Base-by-base conservation (phyloP, 2,888 invertebrate species). In the Phasia obesa region DNA sequence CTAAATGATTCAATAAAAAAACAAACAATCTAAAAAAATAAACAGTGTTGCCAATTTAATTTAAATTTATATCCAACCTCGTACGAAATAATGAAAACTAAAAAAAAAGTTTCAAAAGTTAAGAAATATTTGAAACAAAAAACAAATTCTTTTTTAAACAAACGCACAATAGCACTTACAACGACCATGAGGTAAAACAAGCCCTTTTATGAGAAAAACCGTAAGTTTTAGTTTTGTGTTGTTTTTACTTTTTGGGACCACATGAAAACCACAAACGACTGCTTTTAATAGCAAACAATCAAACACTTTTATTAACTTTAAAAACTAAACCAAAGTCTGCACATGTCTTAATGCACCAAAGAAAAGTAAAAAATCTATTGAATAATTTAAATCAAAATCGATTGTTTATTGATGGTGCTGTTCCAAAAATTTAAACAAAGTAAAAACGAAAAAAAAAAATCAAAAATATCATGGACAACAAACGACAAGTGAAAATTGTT, bases 321-420 rank as follows among this genome's bases (percentile, higher is more conserved):
- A 35, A n/a, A 35, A 35, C 35, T 11, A 11, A 35, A 31, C 5
- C 5, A 2, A 31, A 31, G 31, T 47, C 42, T 42, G 67, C 65
- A 74, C 53, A 69, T 74, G 67, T 38, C 64, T 51, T 21, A 19
- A 27, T 71, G 2, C 23, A 67, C 7, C 17, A 23, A 59, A 38
- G 25, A 42, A 49, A 35, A 35, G 11, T 31, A 31, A 31, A 31
- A 27, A 47, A 35, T 35, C 23, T 62, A 53, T 53, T 76, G 27
- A 76, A 76, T 81, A 44, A 35, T 59, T 76, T 65, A 60, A 75
- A 81, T 65, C 64, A 81, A 81, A 81, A 81, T 77, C 73, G 49
- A 77, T 69, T 65, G 77, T 69, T 73, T 74, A 77, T 82, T 82
- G 62, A 69, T 74, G 67, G 77, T 64, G 38, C 17, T 62, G 73